phyloP scores from a whole-genome alignment of 2,888 invertebrate species.

The Trachelus stipa region DNA sequence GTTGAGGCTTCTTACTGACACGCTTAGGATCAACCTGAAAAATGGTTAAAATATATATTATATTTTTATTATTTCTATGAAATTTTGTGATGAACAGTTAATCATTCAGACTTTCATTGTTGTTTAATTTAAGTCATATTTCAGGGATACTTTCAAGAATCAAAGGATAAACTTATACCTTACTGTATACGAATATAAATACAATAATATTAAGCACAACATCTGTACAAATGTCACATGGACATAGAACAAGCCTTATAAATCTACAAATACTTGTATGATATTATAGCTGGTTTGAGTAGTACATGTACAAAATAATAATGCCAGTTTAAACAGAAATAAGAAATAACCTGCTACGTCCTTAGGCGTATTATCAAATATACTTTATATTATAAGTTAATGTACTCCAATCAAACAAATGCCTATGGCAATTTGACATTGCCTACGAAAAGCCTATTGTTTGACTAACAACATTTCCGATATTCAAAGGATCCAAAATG shows the following conservation, averaged over 20 bases:
- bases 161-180: not conserved
- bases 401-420: not conserved
- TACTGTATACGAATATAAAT: not conserved
- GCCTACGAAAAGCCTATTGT: not conserved
- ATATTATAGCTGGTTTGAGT: not conserved
- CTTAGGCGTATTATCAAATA: not conserved
- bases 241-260: not conserved
- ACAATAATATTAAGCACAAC: not conserved
- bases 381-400: not conserved
- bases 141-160: not conserved
- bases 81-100: not conserved
- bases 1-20: conserved; percentile 73
- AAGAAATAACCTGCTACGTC: not conserved
- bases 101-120: not conserved
- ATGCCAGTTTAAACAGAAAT: not conserved
- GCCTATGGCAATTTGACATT: not conserved
- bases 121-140: not conserved
- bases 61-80: not conserved
- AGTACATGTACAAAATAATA: not conserved
- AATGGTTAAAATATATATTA: not conserved
- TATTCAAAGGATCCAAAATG: not conserved
- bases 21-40: conserved; percentile 73
- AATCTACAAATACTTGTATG: not conserved
- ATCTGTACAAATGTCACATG: not conserved
- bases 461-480: not conserved